phyloP scores from a whole-genome alignment of 2,113 vertebrate species.

The Albula goreensis region DNA sequence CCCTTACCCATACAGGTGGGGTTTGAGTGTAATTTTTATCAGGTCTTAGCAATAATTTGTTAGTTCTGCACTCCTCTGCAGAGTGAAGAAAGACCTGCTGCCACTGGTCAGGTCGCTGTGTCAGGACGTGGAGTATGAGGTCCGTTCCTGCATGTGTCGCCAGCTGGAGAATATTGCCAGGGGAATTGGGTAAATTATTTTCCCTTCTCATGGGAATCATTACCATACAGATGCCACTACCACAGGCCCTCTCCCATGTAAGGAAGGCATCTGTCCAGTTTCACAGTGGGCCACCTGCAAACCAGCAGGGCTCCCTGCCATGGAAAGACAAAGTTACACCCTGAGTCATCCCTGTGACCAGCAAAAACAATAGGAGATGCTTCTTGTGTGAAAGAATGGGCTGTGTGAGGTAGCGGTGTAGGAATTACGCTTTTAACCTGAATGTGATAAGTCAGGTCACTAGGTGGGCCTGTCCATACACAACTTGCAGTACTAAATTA shows the following conservation, averaged over 20 bases:
- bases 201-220: neutral
- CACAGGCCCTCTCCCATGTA: neutral
- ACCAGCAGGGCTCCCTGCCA: neutral
- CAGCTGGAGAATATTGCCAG: conserved; percentile 88
- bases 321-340: neutral
- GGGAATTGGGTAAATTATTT: conserved; percentile 79
- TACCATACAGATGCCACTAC: neutral
- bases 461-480: neutral
- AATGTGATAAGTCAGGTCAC: too few species aligned
- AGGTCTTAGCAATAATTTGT: neutral
- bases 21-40: neutral
- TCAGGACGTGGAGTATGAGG: conserved; percentile 88
- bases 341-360: neutral
- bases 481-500: neutral
- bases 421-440: neutral
- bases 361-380: neutral
- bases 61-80: conserved; percentile 42
- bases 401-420: neutral
- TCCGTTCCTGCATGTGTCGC: conserved; percentile 88
- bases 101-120: conserved; percentile 87
- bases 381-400: neutral
- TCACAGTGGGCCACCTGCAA: neutral
- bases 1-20: neutral
- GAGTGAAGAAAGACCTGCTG: conserved; percentile 89
- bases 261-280: neutral